phyloP scores from a whole-genome alignment of 2,797 vertebrate species.

The Gambelia wislizenii region DNA sequence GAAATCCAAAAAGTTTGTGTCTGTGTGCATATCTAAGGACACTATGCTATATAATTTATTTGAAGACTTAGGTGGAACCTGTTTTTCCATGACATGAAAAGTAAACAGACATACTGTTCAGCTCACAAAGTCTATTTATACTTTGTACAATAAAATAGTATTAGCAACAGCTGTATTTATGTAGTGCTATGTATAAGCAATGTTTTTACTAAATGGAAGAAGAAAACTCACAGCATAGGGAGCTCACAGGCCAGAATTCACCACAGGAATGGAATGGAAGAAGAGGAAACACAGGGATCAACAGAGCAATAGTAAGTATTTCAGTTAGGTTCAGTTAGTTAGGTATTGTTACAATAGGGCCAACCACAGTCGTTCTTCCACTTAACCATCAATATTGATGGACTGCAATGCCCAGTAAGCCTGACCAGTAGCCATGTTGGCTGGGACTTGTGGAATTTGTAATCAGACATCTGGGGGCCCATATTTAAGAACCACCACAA shows the following conservation, averaged over 20 bases:
- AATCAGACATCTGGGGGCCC: not conserved
- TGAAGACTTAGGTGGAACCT: too few species aligned
- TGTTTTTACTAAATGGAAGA: not conserved
- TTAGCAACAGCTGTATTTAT: not conserved
- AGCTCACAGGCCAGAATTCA: not conserved
- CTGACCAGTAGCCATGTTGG: not conserved
- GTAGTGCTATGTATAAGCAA: not conserved
- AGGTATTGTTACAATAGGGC: not conserved
- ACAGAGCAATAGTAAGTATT: not conserved
- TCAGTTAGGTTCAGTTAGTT: not conserved
- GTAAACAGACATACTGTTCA: too few species aligned
- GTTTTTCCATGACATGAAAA: too few species aligned
- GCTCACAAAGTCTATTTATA: not conserved
- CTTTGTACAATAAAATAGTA: too few species aligned
- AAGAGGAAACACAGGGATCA: not conserved
- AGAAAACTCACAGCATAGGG: not conserved
- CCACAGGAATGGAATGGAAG: not conserved
- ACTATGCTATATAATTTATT: not conserved
- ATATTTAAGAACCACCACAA: not conserved
- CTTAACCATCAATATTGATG: not conserved
- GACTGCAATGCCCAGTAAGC: not conserved
- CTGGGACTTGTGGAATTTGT: not conserved
- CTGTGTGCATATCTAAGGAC: not conserved
- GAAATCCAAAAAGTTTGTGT: too few species aligned
- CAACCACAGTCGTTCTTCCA: not conserved